A percentile compares a stretch with the other conserved stretches of the same genome.
Conservation (phyloP, 2,888 invertebrate genomes). For the Myopa tessellatipennis region DNA sequence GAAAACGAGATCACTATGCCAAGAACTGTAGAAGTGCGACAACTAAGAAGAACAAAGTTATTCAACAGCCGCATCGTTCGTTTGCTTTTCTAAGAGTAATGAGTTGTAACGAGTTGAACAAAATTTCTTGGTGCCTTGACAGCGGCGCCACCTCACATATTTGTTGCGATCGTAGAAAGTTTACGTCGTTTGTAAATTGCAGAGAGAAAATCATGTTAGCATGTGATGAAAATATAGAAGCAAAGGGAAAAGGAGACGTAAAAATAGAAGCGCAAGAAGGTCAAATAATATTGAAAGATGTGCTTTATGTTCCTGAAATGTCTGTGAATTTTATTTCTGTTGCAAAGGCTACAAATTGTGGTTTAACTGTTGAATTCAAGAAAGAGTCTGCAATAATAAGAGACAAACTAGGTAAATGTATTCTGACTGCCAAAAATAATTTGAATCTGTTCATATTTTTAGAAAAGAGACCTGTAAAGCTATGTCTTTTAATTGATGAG, state of each 20-base stretch:
- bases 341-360: constrained; percentile 3
- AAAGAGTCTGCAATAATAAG: neutral
- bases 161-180: neutral
- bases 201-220: neutral
- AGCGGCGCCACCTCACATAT: neutral
- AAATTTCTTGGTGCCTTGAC: neutral
- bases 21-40: neutral
- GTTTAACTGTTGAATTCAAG: neutral
- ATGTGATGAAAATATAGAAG: neutral
- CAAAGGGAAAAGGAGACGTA: neutral
- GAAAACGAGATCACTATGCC: neutral
- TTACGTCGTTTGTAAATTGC: neutral
- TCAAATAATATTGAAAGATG: neutral
- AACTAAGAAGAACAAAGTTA: neutral
- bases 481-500: constrained; percentile 3
- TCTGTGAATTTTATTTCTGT: neutral
- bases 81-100: neutral
- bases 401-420: neutral
- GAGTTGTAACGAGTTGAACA: neutral
- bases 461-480: neutral
- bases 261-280: neutral
- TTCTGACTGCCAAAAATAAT: neutral
- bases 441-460: neutral
- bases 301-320: constrained; percentile 6
- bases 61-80: neutral